Evolutionary conservation across 1,140 invertebrate genomes (phyloP).

Genomic region (Lasioglossum albipes): DNA sequence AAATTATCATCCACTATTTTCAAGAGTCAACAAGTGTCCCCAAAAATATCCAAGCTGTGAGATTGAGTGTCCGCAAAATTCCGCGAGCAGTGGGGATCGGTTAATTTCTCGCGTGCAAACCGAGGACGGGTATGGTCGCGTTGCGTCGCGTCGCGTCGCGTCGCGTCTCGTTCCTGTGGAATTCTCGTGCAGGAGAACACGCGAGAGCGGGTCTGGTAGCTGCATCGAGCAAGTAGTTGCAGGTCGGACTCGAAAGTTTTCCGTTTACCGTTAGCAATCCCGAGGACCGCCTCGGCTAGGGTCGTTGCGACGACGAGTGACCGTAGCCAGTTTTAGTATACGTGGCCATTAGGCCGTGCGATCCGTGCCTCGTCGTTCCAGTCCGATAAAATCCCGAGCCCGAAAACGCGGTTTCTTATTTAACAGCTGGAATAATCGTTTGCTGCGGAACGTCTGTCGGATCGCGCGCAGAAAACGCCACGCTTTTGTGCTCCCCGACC

Average conservation of each 20-base stretch:
- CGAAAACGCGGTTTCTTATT: conserved; percentile 27
- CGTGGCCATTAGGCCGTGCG: conserved; percentile 35
- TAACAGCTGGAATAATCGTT: conserved; percentile 32
- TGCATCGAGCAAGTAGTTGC: background rate
- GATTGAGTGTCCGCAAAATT: too few species aligned
- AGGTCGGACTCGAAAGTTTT: conserved; percentile 49
- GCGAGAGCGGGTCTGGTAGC: conserved; percentile 9
- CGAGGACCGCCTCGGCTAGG: conserved; percentile 36
- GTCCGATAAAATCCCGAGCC: conserved; percentile 4
- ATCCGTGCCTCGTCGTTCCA: conserved; percentile 32
- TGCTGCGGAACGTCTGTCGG: background rate
- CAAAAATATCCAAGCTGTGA: too few species aligned
- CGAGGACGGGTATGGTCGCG: background rate
- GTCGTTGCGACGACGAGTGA: conserved; percentile 43
- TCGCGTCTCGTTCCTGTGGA: background rate
- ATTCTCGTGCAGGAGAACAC: background rate
- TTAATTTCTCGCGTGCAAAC: conserved; percentile 1
- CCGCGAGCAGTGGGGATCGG: too few species aligned
- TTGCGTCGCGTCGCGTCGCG: too few species aligned
- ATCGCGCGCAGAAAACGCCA: too few species aligned
- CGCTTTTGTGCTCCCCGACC: too few species aligned
- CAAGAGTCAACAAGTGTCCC: too few species aligned
- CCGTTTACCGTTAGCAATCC: conserved; percentile 58
- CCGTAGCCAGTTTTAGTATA: conserved; percentile 46
- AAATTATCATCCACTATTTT: too few species aligned